These are phyloP conservation scores for Microplitis deprimator DNA, from an alignment of 2,888 invertebrate genomes.

Conservation along the genomic window DNA sequence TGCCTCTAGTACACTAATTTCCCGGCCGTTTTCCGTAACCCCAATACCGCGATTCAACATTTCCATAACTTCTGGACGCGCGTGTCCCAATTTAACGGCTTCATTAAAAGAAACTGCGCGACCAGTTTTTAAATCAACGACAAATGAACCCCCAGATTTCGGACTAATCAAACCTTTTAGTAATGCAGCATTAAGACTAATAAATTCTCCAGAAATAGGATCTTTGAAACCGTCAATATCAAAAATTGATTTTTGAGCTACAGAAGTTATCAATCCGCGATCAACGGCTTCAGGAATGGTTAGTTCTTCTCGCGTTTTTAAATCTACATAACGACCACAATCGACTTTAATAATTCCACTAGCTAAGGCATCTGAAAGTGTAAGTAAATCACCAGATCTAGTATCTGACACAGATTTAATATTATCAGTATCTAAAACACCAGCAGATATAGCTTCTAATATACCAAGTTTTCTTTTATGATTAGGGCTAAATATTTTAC, in stretches of 20 bases:
- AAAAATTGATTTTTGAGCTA: slow-evolving; percentile 90
- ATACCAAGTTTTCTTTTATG: slow-evolving; percentile 84
- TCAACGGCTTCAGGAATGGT: slow-evolving; percentile 90
- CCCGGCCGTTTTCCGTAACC: slow-evolving; percentile 82
- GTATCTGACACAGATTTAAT: slow-evolving; percentile 89
- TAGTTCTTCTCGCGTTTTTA: slow-evolving; percentile 79
- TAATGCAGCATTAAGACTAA: slow-evolving; percentile 87
- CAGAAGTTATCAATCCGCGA: slow-evolving; percentile 89
- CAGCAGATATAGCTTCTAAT: slow-evolving; percentile 88
- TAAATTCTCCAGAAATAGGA: slow-evolving; percentile 83
- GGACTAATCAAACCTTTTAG: slow-evolving; percentile 84
- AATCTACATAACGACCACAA: slow-evolving; percentile 83
- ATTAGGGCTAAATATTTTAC: slow-evolving; percentile 86
- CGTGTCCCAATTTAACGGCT: slow-evolving; percentile 83
- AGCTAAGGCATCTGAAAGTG: slow-evolving; percentile 87
- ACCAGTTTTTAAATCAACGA: slow-evolving; percentile 82
- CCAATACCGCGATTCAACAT: slow-evolving; percentile 89
- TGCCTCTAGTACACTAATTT: slow-evolving; percentile 89
- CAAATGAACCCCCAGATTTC: slow-evolving; percentile 80
- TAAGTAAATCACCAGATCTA: slow-evolving; percentile 83
- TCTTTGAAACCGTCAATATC: slow-evolving; percentile 93
- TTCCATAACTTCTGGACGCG: slow-evolving; percentile 89
- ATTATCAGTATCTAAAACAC: slow-evolving; percentile 87
- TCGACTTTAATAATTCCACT: slow-evolving; percentile 84
- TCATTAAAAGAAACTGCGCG: slow-evolving; percentile 84